Evolutionary conservation across 2,113 vertebrate genomes (phyloP).

Genomic region (Lamprotornis superbus): DNA sequence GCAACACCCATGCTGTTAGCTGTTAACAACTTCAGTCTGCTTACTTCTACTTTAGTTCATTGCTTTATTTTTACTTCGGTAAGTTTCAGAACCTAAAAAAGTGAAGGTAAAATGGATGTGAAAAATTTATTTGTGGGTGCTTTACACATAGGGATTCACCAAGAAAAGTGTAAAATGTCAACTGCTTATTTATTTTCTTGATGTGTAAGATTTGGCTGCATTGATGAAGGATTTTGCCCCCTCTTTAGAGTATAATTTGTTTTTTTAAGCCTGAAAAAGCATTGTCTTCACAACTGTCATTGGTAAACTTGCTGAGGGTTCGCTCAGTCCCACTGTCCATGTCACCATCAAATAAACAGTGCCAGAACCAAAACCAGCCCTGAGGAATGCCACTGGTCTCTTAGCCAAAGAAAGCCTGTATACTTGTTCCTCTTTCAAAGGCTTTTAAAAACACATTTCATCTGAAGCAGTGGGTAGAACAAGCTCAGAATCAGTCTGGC

Average conservation of each 20-base stretch:
- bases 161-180: not conserved
- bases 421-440: not conserved
- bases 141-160: not conserved
- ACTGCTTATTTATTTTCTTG: conserved; percentile 8
- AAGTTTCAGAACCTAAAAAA: conserved; percentile 10
- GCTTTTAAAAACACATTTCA: not conserved
- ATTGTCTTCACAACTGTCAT: not conserved
- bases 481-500: not conserved
- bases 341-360: not conserved
- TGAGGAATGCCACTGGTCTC: not conserved
- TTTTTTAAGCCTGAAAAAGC: not conserved
- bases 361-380: not conserved
- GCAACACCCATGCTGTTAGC: conserved; percentile 12
- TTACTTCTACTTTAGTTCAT: conserved; percentile 25
- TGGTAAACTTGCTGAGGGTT: not conserved
- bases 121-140: conserved; percentile 20
- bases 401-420: not conserved
- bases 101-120: not conserved
- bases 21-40: conserved; percentile 32
- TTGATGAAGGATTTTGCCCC: not conserved
- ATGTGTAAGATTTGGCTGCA: not conserved
- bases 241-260: not conserved
- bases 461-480: not conserved
- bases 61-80: conserved; percentile 30
- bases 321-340: not conserved